phyloP scores from a whole-genome alignment of 92 coral and sea anemone species.

The Phenganax subtilis region DNA sequence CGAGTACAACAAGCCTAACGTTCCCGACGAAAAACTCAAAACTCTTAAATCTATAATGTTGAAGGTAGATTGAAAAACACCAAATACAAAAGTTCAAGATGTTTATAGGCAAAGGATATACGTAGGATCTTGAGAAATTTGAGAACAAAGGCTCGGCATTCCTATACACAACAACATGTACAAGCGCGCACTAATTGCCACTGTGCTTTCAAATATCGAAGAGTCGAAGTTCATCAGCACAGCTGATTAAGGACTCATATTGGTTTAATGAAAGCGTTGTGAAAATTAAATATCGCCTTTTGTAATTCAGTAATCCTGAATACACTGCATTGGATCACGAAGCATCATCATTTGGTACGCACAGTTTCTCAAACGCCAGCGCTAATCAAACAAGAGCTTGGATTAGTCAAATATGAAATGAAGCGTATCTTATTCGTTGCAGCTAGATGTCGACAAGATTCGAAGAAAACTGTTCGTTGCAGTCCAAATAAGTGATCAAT shows the following conservation, averaged over 20 bases:
- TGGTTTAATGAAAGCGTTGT: slow-evolving; percentile 41
- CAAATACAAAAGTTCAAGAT: background rate
- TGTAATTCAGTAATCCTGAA: slow-evolving; percentile 32
- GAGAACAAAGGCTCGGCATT: slow-evolving; percentile 32
- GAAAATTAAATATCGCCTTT: slow-evolving; percentile 36
- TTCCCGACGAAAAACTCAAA: too few species aligned
- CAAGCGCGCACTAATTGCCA: slow-evolving; percentile 25
- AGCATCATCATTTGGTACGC: slow-evolving; percentile 2
- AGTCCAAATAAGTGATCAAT: slow-evolving; percentile 3
- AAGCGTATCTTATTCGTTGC: slow-evolving; percentile 10
- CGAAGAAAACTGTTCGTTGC: slow-evolving; percentile 11
- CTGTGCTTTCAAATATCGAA: slow-evolving; percentile 2
- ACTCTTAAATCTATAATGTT: too few species aligned
- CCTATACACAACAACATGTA: background rate
- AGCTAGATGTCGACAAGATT: background rate
- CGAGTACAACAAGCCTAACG: too few species aligned
- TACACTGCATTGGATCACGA: slow-evolving; percentile 29
- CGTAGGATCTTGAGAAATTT: slow-evolving; percentile 1
- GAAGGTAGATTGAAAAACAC: too few species aligned
- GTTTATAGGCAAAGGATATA: background rate
- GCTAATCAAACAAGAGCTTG: slow-evolving; percentile 24
- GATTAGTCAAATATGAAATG: slow-evolving; percentile 21
- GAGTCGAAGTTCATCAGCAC: slow-evolving; percentile 18
- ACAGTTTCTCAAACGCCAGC: slow-evolving; percentile 1
- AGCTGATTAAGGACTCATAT: slow-evolving; percentile 29